Percentiles rank a stretch among this genome's conserved stretches.
Evolutionary conservation across 2,113 vertebrate species (phyloP).

Genomic region (Crocuta crocuta): DNA sequence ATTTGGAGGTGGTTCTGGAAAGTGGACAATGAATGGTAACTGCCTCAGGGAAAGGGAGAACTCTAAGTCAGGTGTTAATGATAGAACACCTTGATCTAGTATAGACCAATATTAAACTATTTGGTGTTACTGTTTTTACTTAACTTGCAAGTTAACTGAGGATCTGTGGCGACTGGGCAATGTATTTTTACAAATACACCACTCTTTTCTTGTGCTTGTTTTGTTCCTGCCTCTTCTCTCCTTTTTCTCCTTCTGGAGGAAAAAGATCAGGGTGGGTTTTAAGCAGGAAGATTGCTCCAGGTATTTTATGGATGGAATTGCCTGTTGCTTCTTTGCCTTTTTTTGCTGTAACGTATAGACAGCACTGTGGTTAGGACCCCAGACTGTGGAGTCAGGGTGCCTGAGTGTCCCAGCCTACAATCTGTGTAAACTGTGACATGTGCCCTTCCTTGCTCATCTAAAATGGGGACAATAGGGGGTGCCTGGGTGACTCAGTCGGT

Average conservation of each 20-base stretch:
- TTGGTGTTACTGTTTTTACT: constrained; percentile 21
- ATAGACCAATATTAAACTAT: background rate
- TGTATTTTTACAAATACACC: background rate
- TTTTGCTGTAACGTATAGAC: background rate
- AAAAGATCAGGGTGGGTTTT: background rate
- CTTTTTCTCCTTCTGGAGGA: constrained; percentile 1
- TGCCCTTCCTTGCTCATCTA: background rate
- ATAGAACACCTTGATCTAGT: background rate
- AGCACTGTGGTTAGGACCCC: background rate
- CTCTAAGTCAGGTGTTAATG: background rate
- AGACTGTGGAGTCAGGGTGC: background rate
- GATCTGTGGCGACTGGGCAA: background rate
- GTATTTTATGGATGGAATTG: background rate
- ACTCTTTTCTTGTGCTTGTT: background rate
- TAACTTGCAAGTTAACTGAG: background rate
- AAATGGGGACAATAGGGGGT: background rate
- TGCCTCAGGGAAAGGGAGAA: background rate
- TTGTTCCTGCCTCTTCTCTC: background rate
- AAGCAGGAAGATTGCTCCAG: background rate
- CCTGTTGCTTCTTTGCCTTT: background rate
- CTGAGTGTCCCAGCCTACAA: background rate
- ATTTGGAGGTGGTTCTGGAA: background rate
- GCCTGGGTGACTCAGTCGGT: too few species aligned
- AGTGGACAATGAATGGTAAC: background rate
- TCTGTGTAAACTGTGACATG: background rate